Conservation (phyloP, 2,888 invertebrate species). For the Catocala fraxini region DNA sequence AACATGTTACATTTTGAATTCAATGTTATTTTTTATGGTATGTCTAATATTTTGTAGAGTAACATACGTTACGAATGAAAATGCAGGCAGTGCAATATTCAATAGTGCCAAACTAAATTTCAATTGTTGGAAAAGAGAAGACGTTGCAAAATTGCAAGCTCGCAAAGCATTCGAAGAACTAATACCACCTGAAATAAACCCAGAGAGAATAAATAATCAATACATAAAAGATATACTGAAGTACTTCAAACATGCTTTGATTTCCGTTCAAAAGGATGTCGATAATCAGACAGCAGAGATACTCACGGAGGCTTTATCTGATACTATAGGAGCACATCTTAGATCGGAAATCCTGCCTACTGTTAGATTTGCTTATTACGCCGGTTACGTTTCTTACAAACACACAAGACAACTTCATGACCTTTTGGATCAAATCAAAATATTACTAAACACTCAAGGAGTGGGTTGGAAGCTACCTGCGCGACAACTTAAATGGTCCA, state of each 20-base stretch:
- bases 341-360: slow-evolving; percentile 74
- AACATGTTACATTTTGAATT: slow-evolving; percentile 52
- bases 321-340: slow-evolving; percentile 77
- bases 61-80: slow-evolving; percentile 50
- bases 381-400: slow-evolving; percentile 75
- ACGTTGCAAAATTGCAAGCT: slow-evolving; percentile 71
- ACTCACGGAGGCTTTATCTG: slow-evolving; percentile 70
- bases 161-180: slow-evolving; percentile 71
- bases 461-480: slow-evolving; percentile 72
- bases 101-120: slow-evolving; percentile 51
- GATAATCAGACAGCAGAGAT: slow-evolving; percentile 55
- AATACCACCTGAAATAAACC: slow-evolving; percentile 61
- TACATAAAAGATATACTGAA: slow-evolving; percentile 65
- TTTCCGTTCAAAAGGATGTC: slow-evolving; percentile 47
- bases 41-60: slow-evolving; percentile 60
- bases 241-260: slow-evolving; percentile 67
- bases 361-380: slow-evolving; percentile 77
- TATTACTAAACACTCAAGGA: slow-evolving; percentile 73
- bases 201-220: slow-evolving; percentile 65
- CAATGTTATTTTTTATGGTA: slow-evolving; percentile 71
- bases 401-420: slow-evolving; percentile 68
- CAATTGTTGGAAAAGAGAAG: slow-evolving; percentile 74
- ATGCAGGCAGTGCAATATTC: slow-evolving; percentile 75
- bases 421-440: slow-evolving; percentile 67
- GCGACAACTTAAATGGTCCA: slow-evolving; percentile 65